phyloP scores from a whole-genome alignment of 1,140 invertebrate genomes.

The Macrobrachium rosenbergii region DNA sequence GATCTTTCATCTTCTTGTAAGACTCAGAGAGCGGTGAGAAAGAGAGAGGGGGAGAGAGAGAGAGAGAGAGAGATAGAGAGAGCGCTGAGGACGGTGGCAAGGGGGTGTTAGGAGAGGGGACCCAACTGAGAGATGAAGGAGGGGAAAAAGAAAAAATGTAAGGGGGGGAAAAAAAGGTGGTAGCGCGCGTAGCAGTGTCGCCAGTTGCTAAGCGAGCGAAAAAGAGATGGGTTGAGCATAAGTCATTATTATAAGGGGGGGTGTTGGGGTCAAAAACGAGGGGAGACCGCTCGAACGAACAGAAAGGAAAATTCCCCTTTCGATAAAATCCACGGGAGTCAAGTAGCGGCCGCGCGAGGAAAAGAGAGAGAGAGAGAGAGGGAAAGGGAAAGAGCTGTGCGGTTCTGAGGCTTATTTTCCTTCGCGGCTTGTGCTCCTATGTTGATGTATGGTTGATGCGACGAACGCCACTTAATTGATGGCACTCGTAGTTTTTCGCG shows the following conservation, averaged over 20 bases:
- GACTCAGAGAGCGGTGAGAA: neutral
- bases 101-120: neutral
- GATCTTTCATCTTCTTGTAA: too few species aligned
- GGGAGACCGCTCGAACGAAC: neutral
- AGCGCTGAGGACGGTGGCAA: neutral
- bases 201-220: too few species aligned
- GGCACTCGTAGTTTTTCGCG: too few species aligned
- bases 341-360: neutral
- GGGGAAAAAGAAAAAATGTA: neutral
- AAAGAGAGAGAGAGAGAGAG: constrained; percentile 2
- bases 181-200: neutral
- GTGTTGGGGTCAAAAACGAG: neutral
- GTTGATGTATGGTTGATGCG: too few species aligned
- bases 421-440: too few species aligned
- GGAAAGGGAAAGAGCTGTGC: neutral
- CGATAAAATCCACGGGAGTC: neutral
- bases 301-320: neutral
- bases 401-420: neutral
- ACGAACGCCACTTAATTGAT: too few species aligned
- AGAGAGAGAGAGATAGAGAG: neutral
- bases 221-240: too few species aligned
- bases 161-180: too few species aligned
- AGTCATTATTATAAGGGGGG: neutral
- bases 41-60: constrained; percentile 1
- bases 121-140: neutral